Conservation (phyloP, 2,888 invertebrate genomes). For the Apotomis betuletana region DNA sequence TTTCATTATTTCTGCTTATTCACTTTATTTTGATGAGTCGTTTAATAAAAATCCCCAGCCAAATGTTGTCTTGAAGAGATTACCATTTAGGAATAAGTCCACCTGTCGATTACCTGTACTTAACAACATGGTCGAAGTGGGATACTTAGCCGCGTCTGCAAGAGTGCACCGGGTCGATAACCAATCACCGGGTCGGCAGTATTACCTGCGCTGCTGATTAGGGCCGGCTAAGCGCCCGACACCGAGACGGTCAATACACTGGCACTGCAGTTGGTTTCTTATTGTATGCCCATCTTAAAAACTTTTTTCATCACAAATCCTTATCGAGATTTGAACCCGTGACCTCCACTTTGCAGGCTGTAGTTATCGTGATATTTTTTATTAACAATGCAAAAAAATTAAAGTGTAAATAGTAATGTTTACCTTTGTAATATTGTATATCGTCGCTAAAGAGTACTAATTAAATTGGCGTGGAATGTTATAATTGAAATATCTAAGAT, state of each 20-base stretch:
- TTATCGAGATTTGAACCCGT: too few species aligned
- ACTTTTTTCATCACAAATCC: too few species aligned
- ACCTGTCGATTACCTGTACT: too few species aligned
- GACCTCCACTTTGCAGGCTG: too few species aligned
- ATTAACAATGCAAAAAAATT: too few species aligned
- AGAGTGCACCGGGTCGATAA: constrained; percentile 72
- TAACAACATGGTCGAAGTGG: constrained; percentile 45
- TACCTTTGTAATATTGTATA: background rate
- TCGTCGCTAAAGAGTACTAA: background rate
- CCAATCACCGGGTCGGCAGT: constrained; percentile 68
- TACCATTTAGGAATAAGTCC: too few species aligned
- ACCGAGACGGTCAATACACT: constrained; percentile 50
- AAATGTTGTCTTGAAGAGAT: too few species aligned
- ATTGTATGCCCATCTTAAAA: too few species aligned
- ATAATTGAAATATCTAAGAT: background rate
- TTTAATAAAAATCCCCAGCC: too few species aligned
- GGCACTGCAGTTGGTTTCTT: constrained; percentile 51
- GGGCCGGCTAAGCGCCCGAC: constrained; percentile 62
- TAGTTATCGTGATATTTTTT: too few species aligned
- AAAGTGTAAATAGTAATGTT: background rate
- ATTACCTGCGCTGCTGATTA: constrained; percentile 73
- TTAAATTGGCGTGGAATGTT: background rate
- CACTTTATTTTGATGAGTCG: too few species aligned
- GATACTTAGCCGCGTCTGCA: constrained; percentile 55
- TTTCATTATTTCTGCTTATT: too few species aligned